phyloP scores from a whole-genome alignment of 2,113 vertebrate species.

The Astur gentilis region DNA sequence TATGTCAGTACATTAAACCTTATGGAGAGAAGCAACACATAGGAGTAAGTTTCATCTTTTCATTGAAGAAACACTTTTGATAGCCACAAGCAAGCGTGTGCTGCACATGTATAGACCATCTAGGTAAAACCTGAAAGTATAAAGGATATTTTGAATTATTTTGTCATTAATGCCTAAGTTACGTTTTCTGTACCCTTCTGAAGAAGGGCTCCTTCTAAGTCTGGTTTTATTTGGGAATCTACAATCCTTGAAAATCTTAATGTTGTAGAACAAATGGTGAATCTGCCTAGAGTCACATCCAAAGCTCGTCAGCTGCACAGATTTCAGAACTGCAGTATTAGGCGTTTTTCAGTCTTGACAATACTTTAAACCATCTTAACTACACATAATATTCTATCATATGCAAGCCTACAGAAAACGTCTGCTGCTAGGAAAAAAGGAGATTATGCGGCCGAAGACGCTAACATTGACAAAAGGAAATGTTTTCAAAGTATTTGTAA shows the following conservation, averaged over 20 bases:
- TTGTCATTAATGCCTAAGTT: neutral
- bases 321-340: slow-evolving; percentile 4
- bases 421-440: neutral
- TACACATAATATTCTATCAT: neutral
- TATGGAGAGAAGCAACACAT: neutral
- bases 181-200: neutral
- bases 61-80: neutral
- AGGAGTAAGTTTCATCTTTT: neutral
- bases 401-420: neutral
- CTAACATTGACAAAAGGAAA: neutral
- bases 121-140: neutral
- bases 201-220: neutral
- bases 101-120: neutral
- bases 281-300: neutral
- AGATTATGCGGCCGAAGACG: accelerated
- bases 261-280: neutral
- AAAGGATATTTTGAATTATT: neutral
- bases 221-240: neutral
- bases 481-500: neutral
- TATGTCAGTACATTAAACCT: neutral
- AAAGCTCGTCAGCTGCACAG: neutral
- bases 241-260: neutral
- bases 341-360: neutral
- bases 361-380: slow-evolving; percentile 4
- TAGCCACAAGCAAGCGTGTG: neutral